Conservation (phyloP, 2,113 vertebrate species). For the Callorhinus ursinus region DNA sequence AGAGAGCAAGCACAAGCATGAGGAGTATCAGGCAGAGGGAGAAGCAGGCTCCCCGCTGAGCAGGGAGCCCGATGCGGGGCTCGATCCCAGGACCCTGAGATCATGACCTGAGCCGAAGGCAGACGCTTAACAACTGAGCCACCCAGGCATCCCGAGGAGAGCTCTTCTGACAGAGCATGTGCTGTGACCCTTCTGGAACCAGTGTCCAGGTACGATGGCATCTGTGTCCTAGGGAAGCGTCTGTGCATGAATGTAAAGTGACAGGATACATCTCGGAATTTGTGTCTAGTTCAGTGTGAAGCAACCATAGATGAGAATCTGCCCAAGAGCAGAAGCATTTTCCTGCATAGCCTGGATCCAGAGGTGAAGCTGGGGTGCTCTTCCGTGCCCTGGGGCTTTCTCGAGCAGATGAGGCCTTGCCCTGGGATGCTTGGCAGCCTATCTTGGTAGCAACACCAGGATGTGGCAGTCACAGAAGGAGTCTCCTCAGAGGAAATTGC, state of each 20-base stretch:
- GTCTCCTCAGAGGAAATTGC: not conserved
- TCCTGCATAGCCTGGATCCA: not conserved
- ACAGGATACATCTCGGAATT: not conserved
- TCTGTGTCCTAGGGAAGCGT: fast-evolving
- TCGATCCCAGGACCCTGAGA: not conserved
- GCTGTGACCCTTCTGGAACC: not conserved
- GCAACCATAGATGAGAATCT: not conserved
- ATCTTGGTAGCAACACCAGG: not conserved
- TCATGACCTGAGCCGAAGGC: not conserved
- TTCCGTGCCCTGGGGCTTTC: not conserved
- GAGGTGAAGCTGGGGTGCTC: not conserved
- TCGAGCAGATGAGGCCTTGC: too few relatives aligned
- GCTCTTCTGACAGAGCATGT: not conserved
- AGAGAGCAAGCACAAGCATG: not conserved
- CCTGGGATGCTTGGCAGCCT: not conserved
- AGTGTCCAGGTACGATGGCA: fast-evolving
- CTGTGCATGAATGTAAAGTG: not conserved
- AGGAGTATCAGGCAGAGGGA: not conserved
- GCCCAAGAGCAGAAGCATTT: not conserved
- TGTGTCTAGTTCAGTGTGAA: not conserved
- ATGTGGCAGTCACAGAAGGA: not conserved
- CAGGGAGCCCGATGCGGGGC: not conserved
- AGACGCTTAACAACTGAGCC: not conserved
- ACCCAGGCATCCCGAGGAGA: fast-evolving
- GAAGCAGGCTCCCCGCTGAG: not conserved